Conservation (phyloP, 1,140 invertebrate genomes). For the Meloidogyne exigua region DNA sequence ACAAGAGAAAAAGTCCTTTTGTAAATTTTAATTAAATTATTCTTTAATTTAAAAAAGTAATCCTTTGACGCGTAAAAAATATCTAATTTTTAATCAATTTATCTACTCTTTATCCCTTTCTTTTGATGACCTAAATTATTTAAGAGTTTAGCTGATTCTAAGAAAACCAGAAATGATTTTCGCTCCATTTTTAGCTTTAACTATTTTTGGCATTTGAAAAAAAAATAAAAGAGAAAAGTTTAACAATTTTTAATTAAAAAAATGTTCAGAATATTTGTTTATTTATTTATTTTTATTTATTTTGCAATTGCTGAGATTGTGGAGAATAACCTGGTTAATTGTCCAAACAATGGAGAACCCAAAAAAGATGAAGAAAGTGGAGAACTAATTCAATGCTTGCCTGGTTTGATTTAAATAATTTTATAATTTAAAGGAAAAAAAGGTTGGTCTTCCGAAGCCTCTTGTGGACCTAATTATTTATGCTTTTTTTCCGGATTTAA, state of each 20-base stretch:
- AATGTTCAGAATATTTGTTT: slow-evolving; percentile 14
- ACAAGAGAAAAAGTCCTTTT: no score
- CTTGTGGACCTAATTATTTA: slow-evolving; percentile 45
- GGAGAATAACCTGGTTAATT: slow-evolving; percentile 27
- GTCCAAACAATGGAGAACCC: slow-evolving; percentile 45
- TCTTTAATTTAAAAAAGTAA: no score
- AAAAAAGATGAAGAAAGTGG: slow-evolving; percentile 41
- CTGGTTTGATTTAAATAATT: slow-evolving; percentile 33
- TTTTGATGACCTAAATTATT: neutral
- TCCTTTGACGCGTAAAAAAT: neutral
- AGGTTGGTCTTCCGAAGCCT: slow-evolving; percentile 42
- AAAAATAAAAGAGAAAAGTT: neutral
- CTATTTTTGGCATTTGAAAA: neutral
- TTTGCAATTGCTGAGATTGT: neutral
- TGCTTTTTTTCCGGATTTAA: slow-evolving; percentile 54
- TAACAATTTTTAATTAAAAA: neutral
- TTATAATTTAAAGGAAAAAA: neutral
- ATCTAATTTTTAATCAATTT: neutral
- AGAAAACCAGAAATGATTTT: neutral
- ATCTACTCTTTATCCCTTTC: neutral
- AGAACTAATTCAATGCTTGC: slow-evolving; percentile 43
- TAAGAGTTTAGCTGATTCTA: neutral
- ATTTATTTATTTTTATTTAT: slow-evolving; percentile 3
- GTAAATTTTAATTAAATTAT: no score
- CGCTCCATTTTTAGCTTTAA: neutral